Evolutionary conservation across 2,113 vertebrate species (phyloP).

Genomic region (Silurus asotus): DNA sequence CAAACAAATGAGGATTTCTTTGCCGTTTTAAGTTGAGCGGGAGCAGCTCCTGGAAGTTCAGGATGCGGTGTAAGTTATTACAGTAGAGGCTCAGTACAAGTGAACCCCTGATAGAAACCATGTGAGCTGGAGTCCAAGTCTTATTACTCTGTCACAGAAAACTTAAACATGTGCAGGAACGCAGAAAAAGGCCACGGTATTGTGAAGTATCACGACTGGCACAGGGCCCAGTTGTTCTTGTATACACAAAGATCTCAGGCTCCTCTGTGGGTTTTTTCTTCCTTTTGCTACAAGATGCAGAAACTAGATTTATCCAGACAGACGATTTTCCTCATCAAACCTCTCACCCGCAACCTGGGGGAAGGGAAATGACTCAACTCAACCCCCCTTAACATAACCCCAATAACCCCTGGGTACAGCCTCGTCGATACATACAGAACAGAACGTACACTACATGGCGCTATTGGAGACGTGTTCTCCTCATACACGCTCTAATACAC

Average conservation of each 20-base stretch:
- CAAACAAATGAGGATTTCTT: neutral
- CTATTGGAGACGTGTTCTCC: neutral
- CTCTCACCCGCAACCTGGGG: conserved; percentile 40
- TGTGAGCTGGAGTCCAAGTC: conserved; percentile 42
- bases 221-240: conserved; percentile 23
- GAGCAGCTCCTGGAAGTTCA: conserved; percentile 5
- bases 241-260: conserved; percentile 36
- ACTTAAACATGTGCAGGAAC: conserved; percentile 14
- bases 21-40: neutral
- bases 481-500: neutral
- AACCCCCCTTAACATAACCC: conserved; percentile 25
- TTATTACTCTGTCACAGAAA: conserved; percentile 40
- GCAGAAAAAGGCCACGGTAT: conserved; percentile 19
- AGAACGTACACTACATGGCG: conserved; percentile 7
- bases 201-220: conserved; percentile 1
- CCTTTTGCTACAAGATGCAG: neutral
- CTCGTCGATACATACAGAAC: neutral
- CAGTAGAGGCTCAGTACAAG: conserved; percentile 31
- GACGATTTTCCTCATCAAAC: conserved; percentile 25
- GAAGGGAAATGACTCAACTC: conserved; percentile 35
- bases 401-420: neutral
- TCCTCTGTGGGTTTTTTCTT: conserved; percentile 10
- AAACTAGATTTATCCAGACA: conserved; percentile 49
- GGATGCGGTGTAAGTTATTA: conserved; percentile 17
- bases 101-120: conserved; percentile 16